phyloP scores from a whole-genome alignment of 2,888 invertebrate genomes.

The Hirtodrosophila alboralis region DNA sequence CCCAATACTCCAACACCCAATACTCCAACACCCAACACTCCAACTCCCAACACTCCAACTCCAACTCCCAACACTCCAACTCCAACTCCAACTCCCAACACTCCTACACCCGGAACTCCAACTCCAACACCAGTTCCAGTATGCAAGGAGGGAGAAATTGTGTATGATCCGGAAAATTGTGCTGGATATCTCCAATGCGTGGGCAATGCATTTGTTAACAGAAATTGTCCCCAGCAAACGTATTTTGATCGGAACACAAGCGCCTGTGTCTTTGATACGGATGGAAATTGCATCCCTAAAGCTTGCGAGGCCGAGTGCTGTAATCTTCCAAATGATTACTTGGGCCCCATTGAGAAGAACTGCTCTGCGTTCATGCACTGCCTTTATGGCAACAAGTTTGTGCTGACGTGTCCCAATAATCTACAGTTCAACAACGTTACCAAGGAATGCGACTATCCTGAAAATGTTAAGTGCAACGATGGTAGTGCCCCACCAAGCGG shows the following conservation, averaged over 20 bases:
- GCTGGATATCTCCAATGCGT: slow-evolving; percentile 53
- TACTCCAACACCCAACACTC: no score
- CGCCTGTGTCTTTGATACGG: slow-evolving; percentile 30
- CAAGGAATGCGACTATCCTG: slow-evolving; percentile 66
- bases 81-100: no score
- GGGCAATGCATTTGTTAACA: slow-evolving; percentile 21
- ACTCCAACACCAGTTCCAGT: background rate
- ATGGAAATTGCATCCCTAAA: slow-evolving; percentile 41
- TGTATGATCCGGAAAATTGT: slow-evolving; percentile 37
- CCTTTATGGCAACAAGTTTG: slow-evolving; percentile 21
- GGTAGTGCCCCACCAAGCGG: slow-evolving; percentile 66
- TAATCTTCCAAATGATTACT: slow-evolving; percentile 28
- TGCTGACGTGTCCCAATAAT: slow-evolving; percentile 61
- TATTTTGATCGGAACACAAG: slow-evolving; percentile 23
- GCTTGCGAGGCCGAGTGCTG: slow-evolving; percentile 59
- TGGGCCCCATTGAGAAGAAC: slow-evolving; percentile 43
- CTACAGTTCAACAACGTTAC: slow-evolving; percentile 57
- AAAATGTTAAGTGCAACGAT: slow-evolving; percentile 63
- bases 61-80: no score
- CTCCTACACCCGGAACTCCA: background rate
- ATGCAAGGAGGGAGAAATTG: slow-evolving; percentile 31
- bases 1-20: no score
- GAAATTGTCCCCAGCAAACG: slow-evolving; percentile 19
- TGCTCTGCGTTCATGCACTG: slow-evolving; percentile 59
- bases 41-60: no score